A percentile compares a stretch with the other conserved stretches of the same genome.
Conservation (phyloP, 2,113 vertebrate species). For the Epinephelus cyanopodus region DNA sequence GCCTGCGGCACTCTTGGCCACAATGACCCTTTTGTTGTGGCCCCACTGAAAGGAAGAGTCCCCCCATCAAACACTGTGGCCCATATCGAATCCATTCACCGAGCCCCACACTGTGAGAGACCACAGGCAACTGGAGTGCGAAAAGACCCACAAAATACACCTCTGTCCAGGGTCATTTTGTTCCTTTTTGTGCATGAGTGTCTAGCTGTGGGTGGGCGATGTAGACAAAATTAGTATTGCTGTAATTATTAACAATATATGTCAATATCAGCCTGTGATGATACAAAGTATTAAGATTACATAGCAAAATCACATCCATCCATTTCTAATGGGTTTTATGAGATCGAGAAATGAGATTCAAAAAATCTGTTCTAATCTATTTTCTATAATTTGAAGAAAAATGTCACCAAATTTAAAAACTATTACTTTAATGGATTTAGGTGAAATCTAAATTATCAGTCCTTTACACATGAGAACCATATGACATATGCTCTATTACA, state of each 20-base stretch:
- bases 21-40: constrained; percentile 81
- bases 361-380: no score
- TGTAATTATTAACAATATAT: not conserved
- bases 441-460: not conserved
- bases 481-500: not conserved
- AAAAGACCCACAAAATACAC: constrained; percentile 39
- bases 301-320: not conserved
- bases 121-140: constrained; percentile 44
- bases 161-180: constrained; percentile 47
- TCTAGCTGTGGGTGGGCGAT: constrained; percentile 20
- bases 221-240: not conserved
- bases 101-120: constrained; percentile 44
- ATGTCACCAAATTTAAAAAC: not conserved
- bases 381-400: not conserved
- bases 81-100: constrained; percentile 78
- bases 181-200: constrained; percentile 34
- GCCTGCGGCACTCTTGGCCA: constrained; percentile 70
- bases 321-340: not conserved
- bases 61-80: constrained; percentile 71
- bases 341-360: not conserved
- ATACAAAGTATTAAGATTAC: not conserved
- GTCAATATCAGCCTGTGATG: not conserved
- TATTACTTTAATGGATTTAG: not conserved
- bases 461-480: not conserved
- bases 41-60: constrained; percentile 74